Evolutionary conservation across 1,140 invertebrate species (phyloP).

Genomic region (Alviniconcha marisindica): DNA sequence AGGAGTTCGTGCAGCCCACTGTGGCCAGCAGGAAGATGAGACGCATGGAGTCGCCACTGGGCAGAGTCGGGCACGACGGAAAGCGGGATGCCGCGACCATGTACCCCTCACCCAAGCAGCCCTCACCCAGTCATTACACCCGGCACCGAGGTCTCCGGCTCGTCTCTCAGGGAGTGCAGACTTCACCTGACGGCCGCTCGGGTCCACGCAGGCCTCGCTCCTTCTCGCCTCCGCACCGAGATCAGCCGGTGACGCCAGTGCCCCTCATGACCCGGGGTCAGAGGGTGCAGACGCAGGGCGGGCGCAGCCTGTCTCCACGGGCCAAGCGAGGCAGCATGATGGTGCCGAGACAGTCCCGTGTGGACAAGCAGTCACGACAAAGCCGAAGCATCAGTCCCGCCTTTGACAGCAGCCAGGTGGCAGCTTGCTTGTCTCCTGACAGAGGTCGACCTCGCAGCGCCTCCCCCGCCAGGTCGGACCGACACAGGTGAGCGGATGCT

Average conservation of each 20-base stretch:
- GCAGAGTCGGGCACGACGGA: background rate
- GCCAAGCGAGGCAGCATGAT: no score
- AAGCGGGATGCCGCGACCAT: slow-evolving; percentile 59
- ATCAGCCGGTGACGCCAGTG: background rate
- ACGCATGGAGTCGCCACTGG: background rate
- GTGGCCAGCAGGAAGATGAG: background rate
- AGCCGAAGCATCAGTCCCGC: slow-evolving; percentile 20
- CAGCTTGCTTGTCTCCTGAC: slow-evolving; percentile 35
- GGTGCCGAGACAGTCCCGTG: background rate
- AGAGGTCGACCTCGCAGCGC: slow-evolving; percentile 12
- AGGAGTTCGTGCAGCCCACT: background rate
- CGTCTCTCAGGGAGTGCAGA: slow-evolving; percentile 44
- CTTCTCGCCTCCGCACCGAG: background rate
- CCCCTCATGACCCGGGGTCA: background rate
- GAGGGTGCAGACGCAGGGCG: background rate
- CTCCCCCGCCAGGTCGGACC: background rate
- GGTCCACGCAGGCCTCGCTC: background rate
- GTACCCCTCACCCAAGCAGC: slow-evolving; percentile 60
- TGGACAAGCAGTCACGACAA: background rate
- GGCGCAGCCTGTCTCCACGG: background rate
- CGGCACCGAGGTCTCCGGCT: slow-evolving; percentile 40
- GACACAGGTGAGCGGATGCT: background rate
- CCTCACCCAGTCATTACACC: slow-evolving; percentile 42
- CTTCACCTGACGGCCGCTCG: slow-evolving; percentile 5
- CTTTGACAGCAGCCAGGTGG: slow-evolving; percentile 34